Evolutionary conservation across 2,888 invertebrate species (phyloP).

Genomic region (Rosalia funebris): DNA sequence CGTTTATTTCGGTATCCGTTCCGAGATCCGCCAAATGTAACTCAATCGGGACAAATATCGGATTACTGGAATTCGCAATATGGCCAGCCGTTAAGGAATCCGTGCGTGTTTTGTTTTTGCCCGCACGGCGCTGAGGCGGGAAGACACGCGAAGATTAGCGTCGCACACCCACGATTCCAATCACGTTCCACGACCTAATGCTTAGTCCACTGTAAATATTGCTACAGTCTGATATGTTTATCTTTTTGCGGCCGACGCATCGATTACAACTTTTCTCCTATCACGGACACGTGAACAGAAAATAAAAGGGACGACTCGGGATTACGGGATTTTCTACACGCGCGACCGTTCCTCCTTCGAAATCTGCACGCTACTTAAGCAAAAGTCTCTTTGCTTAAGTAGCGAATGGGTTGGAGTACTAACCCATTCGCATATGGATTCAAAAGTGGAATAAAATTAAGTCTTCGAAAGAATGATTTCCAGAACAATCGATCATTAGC

Average conservation of each 20-base stretch:
- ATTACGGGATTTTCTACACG: conserved; percentile 4
- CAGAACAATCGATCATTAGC: too few species aligned
- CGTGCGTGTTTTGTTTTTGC: conserved; percentile 56
- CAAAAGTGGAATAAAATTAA: too few species aligned
- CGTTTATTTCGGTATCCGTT: conserved; percentile 60
- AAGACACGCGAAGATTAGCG: conserved; percentile 47
- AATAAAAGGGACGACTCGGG: conserved; percentile 14
- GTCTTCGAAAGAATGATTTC: too few species aligned
- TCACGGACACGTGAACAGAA: conserved; percentile 31
- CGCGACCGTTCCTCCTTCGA: not conserved
- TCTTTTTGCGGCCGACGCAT: conserved; percentile 44
- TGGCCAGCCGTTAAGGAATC: conserved; percentile 58
- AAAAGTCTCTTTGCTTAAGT: too few species aligned
- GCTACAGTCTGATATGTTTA: conserved; percentile 50
- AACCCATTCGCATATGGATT: too few species aligned
- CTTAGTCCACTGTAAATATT: conserved; percentile 61
- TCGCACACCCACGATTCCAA: conserved; percentile 48
- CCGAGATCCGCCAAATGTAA: conserved; percentile 55
- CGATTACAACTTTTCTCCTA: conserved; percentile 39
- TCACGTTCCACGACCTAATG: conserved; percentile 58
- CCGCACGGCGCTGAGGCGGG: conserved; percentile 26
- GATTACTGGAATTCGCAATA: conserved; percentile 63
- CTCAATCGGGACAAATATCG: conserved; percentile 60
- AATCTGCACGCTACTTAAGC: not conserved
- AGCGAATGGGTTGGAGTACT: too few species aligned